Evolutionary conservation across 2,797 vertebrate genomes (phyloP).

Genomic region (Prunella strophiata): DNA sequence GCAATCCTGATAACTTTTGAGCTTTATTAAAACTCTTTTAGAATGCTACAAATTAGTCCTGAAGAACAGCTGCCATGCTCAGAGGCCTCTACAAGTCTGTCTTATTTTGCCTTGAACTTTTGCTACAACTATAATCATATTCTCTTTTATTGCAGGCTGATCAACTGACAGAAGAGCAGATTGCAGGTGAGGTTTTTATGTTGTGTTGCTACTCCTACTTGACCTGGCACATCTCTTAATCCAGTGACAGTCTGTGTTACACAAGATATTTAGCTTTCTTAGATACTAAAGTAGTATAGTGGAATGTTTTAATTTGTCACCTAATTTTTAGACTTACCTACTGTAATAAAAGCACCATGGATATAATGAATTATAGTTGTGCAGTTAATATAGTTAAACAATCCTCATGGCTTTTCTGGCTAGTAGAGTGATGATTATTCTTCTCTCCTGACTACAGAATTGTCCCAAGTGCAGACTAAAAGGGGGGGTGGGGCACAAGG

Average conservation of each 20-base stretch:
- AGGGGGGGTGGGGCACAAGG: too few species aligned
- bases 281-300: background rate
- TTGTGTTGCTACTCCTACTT: background rate
- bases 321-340: background rate
- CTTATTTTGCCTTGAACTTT: background rate
- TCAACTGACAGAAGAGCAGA: constrained; percentile 99
- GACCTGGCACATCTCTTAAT: constrained; percentile 34
- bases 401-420: background rate
- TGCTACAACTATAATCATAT: background rate
- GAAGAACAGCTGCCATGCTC: background rate
- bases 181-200: constrained; percentile 89
- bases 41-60: background rate
- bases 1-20: background rate
- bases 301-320: background rate
- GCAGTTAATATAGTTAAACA: background rate
- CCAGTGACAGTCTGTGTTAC: constrained; percentile 25
- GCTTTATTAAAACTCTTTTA: background rate
- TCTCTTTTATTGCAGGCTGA: constrained; percentile 88
- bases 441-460: background rate
- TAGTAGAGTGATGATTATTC: background rate
- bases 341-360: background rate
- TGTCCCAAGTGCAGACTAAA: background rate
- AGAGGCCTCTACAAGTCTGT: background rate
- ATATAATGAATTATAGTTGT: background rate
- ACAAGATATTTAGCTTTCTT: constrained; percentile 32